Conservation (phyloP, 2,888 invertebrate genomes). For the Molorchus minor region DNA sequence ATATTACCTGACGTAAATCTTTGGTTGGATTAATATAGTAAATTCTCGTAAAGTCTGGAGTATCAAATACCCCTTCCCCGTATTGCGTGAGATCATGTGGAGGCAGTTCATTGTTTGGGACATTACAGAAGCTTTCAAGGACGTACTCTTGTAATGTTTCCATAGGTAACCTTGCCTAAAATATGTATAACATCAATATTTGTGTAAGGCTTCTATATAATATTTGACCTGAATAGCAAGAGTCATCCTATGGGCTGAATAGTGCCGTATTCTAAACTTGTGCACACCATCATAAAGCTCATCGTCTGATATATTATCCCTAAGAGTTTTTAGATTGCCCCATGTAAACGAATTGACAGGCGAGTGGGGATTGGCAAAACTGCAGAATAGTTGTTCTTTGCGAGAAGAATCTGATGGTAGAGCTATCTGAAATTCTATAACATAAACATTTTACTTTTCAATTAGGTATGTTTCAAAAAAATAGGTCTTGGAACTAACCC, state of each 20-base stretch:
- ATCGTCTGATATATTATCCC: slow-evolving; percentile 73
- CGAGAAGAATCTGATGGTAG: slow-evolving; percentile 78
- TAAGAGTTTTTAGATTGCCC: slow-evolving; percentile 82
- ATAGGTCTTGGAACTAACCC: too few relatives aligned
- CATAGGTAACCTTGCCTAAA: slow-evolving; percentile 69
- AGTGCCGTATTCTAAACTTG: slow-evolving; percentile 79
- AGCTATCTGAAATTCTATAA: slow-evolving; percentile 84
- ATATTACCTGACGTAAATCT: slow-evolving; percentile 72
- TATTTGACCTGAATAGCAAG: slow-evolving; percentile 76
- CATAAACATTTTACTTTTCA: slow-evolving; percentile 9
- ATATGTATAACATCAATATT: not conserved
- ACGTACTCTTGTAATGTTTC: slow-evolving; percentile 73
- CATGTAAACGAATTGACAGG: slow-evolving; percentile 85
- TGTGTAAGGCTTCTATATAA: not conserved
- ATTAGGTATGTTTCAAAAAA: not conserved
- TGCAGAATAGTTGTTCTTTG: slow-evolving; percentile 79
- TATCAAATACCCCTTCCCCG: slow-evolving; percentile 68
- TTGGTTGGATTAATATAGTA: slow-evolving; percentile 81
- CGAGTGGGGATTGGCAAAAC: slow-evolving; percentile 73
- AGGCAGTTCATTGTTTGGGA: slow-evolving; percentile 73
- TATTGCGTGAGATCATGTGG: slow-evolving; percentile 70
- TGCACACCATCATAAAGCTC: slow-evolving; percentile 75
- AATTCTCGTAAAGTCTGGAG: slow-evolving; percentile 71
- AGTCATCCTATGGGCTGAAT: slow-evolving; percentile 89
- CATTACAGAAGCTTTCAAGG: slow-evolving; percentile 70